Evolutionary conservation across 2,888 invertebrate genomes (phyloP), one percentile per base, ranked within the genome.

Genomic region (Caradrina clavipalpis): DNA sequence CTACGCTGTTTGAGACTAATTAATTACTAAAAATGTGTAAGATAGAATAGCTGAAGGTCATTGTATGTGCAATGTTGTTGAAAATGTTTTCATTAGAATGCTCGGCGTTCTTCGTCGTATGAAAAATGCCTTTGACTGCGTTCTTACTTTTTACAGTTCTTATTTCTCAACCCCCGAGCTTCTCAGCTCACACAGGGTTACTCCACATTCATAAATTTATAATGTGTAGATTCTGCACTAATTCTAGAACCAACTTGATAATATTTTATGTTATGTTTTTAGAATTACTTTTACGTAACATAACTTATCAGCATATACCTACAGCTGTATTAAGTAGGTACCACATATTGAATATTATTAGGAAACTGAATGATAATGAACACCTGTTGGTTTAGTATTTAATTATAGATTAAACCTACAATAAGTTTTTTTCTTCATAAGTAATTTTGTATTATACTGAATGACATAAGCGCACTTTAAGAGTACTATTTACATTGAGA

Each of bases 71-170:
- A 75, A 72, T 65, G 61, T 76, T 53, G 71, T 63, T 69, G 73
- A 57, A 82, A 85, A 80, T 72, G 78, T 70, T 77, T 76, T 64
- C 72, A 81, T 73, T 74, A 76, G 77, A 78, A 68, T 61, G 75
- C 78, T 80, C 69, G 61, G 51, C 69, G 80, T 81, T 84, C 74
- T 86, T 76, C 60, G 80, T 78, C 66, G 86, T 84, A 86, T 84
- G 85, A 71, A 87, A 85, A 88, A 76, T 63, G 47, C 50, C 58
- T 76, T 68, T 80, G 76, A 63, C 55, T 73, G 17, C 51, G 19
- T 51, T 61, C 19, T 54, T 42, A 39, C n/a, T 19, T 60, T 35
- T 76, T 59, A 54, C 19, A 50, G 21, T 50, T 60, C 53, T 50
- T 63, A 47, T 61, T 70, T 53, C 39, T n/a, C n/a, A 51, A 42